These are phyloP conservation scores for Chelonoidis abingdonii DNA, from an alignment of 2,113 vertebrate species.

Conservation along the genomic window DNA sequence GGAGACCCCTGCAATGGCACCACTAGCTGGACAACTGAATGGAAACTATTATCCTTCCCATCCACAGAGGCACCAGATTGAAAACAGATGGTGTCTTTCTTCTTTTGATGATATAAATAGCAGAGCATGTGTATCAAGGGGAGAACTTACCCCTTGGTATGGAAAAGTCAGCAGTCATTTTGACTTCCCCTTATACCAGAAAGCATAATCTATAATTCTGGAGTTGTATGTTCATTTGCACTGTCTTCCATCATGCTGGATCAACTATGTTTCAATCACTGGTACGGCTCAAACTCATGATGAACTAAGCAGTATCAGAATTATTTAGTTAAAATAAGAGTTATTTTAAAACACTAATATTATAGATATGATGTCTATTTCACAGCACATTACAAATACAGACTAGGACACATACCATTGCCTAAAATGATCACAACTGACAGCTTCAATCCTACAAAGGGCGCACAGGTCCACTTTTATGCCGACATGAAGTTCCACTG, in stretches of 20 bases:
- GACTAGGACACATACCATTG: neutral
- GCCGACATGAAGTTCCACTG: neutral
- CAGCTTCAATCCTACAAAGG: neutral
- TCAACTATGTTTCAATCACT: neutral
- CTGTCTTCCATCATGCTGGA: neutral
- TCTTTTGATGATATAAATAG: too few species aligned
- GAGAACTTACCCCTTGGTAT: neutral
- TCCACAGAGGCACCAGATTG: neutral
- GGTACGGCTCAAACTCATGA: neutral
- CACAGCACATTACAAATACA: neutral
- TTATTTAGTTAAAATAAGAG: neutral
- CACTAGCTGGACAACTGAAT: neutral
- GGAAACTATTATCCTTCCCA: neutral
- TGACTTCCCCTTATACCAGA: neutral
- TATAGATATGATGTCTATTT: neutral
- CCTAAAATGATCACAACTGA: neutral
- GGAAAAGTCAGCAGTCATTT: neutral
- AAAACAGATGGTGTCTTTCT: fast-evolving
- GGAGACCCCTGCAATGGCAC: neutral
- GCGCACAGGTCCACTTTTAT: neutral
- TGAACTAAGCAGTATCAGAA: neutral
- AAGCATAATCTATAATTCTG: neutral
- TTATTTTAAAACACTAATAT: neutral
- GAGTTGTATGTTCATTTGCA: neutral
- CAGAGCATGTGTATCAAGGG: neutral